These are phyloP conservation scores for Chaetorhynchus papuensis DNA, from an alignment of 2,113 vertebrate genomes.

Conservation along the genomic window DNA sequence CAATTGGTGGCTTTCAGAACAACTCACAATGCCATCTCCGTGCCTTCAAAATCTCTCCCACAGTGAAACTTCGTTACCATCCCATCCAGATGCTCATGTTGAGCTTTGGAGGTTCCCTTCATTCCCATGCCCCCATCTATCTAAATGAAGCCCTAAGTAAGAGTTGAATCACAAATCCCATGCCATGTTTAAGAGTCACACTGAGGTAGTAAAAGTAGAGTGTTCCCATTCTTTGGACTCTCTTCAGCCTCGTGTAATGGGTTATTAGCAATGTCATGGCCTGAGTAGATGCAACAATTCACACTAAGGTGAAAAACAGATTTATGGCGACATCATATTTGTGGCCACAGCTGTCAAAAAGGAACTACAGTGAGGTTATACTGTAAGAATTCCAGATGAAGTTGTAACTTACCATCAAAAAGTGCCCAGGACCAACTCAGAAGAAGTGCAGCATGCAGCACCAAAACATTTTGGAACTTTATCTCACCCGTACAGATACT, in stretches of 20 bases:
- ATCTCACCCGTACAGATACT: neutral
- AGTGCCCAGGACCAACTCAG: neutral
- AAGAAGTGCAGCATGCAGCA: neutral
- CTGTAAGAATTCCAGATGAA: neutral
- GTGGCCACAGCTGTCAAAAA: neutral
- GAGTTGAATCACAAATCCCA: neutral
- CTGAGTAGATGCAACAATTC: neutral
- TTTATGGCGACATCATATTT: neutral
- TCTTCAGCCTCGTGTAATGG: neutral
- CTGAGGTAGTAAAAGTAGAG: neutral
- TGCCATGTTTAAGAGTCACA: neutral
- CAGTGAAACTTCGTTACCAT: neutral
- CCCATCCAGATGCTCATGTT: neutral
- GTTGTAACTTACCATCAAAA: neutral
- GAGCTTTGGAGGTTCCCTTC: neutral
- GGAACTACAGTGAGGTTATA: neutral
- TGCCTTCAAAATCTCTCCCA: conserved; percentile 10
- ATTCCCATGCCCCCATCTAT: neutral
- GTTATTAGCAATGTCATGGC: neutral
- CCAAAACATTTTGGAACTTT: neutral
- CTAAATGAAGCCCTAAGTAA: neutral
- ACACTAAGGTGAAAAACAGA: neutral
- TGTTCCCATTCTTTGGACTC: neutral
- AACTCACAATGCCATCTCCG: conserved; percentile 36
- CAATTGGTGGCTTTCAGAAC: conserved; percentile 38